phyloP scores from a whole-genome alignment of 2,888 invertebrate species.

The Spatulosminthurus flaviceps region DNA sequence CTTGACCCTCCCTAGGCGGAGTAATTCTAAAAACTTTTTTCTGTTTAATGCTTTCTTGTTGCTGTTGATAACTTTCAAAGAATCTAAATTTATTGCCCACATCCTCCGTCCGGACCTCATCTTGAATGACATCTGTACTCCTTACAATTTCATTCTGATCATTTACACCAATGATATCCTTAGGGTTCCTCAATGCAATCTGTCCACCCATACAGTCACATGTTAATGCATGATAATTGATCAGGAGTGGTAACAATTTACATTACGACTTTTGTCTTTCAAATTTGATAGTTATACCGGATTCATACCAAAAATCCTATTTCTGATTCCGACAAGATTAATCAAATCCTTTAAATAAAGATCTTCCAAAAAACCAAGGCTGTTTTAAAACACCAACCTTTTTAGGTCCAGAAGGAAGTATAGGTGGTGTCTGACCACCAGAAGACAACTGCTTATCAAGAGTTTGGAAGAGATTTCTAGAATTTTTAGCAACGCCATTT shows the following conservation, averaged over 20 bases:
- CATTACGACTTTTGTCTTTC: too few species aligned
- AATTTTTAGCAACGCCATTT: constrained; percentile 71
- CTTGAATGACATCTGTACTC: constrained; percentile 77
- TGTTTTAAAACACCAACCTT: constrained; percentile 29
- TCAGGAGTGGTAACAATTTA: too few species aligned
- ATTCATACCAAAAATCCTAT: too few species aligned
- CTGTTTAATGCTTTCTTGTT: constrained; percentile 65
- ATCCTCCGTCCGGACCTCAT: constrained; percentile 81
- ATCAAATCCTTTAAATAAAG: too few species aligned
- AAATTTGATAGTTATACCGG: too few species aligned
- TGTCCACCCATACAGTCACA: neutral
- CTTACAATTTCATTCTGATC: constrained; percentile 72
- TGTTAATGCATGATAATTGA: too few species aligned
- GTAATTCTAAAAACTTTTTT: constrained; percentile 85
- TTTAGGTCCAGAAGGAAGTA: constrained; percentile 29
- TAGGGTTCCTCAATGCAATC: constrained; percentile 44
- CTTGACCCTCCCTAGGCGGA: constrained; percentile 82
- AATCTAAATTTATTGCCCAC: constrained; percentile 88
- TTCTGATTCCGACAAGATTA: too few species aligned
- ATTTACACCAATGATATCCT: constrained; percentile 44
- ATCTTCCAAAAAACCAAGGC: too few species aligned
- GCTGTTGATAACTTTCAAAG: constrained; percentile 83
- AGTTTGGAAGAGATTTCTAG: constrained; percentile 56
- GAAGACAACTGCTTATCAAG: constrained; percentile 52
- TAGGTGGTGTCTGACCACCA: constrained; percentile 5